Evolutionary conservation across 2,797 vertebrate genomes (phyloP), one percentile per base, ranked within the genome.

Genomic region (Orientallactaga sibirica): DNA sequence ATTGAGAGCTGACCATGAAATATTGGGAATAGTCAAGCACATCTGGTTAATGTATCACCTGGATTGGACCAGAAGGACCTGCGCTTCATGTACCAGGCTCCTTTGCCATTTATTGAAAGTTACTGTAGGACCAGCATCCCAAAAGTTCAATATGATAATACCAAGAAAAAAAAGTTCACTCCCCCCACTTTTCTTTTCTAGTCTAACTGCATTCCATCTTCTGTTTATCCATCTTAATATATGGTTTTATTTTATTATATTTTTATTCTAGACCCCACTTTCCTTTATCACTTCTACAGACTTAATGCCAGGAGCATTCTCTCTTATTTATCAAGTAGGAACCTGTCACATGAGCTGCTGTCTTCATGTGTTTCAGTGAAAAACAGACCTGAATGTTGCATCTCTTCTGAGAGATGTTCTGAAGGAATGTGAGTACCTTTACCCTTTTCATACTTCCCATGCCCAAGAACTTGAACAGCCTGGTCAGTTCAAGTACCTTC

Each of bases 1-100:
- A 91, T 95, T 90, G 95, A 94, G 94, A 96, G 58, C 91, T 86
- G 82, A 94, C 96, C 88, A 91, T 43, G 97, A 94, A 96, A 79
- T 88, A 95, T 97, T 96, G 96, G 86, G 92, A 95, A 94, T 95
- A 85, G 67, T 91, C 94, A 94, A 92, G n/a, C 24, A 41, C 29
- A 20, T n/a, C 15, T 27, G 10, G 29, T 80, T 58, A 89, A 58
- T 90, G 73, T 92, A 70, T 84, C 66, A 93, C 5, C 20, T 92
- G 66, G 78, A 91, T 11, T 18, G 29, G 62, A 88, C 94, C 94
- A 43, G 90, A 90, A 93, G 95, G 93, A 74, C 37, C 91, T 92
- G 80, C 91, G 84, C 84, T 94, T 95, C 5, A 6, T 1, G 75
- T 68, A 75, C 81, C 80, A 62, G 97, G 67, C 88, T 79, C 58